Conservation (phyloP, 2,113 vertebrate genomes). For the Hydropotes inermis region DNA sequence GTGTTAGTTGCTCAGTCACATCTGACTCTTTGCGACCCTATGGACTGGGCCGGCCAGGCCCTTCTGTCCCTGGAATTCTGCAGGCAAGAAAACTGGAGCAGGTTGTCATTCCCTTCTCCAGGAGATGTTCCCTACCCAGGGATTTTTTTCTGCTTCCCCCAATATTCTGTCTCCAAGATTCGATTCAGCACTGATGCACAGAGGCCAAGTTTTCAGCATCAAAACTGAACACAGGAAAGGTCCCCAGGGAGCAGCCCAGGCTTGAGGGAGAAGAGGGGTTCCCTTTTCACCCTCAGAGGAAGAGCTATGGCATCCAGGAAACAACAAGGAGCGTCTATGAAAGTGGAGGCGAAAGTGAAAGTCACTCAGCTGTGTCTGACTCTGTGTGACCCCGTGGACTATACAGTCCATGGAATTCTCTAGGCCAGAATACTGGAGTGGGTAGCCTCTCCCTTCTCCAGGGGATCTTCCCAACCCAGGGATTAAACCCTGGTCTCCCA, state of each 20-base stretch:
- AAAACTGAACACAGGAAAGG: neutral
- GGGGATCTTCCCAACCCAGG: neutral
- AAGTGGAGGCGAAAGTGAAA: accelerated
- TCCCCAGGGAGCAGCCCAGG: neutral
- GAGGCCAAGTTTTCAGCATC: neutral
- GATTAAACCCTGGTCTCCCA: accelerated
- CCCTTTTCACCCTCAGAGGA: neutral
- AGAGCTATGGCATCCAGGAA: accelerated
- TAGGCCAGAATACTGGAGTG: neutral
- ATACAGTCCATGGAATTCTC: accelerated
- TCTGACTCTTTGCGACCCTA: neutral
- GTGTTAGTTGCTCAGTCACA: accelerated
- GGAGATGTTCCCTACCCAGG: neutral
- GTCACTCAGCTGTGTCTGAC: accelerated
- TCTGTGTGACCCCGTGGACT: neutral
- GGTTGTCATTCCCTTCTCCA: neutral
- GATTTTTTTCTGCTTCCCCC: neutral
- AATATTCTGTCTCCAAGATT: neutral
- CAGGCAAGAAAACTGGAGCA: neutral
- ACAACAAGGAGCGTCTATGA: neutral
- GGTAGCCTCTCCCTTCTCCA: neutral
- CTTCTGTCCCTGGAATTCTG: neutral
- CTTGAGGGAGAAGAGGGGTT: accelerated
- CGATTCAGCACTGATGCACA: neutral
- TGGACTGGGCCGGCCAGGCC: neutral